Conservation (phyloP, 2,797 vertebrate species). For the Tadarida brasiliensis region DNA sequence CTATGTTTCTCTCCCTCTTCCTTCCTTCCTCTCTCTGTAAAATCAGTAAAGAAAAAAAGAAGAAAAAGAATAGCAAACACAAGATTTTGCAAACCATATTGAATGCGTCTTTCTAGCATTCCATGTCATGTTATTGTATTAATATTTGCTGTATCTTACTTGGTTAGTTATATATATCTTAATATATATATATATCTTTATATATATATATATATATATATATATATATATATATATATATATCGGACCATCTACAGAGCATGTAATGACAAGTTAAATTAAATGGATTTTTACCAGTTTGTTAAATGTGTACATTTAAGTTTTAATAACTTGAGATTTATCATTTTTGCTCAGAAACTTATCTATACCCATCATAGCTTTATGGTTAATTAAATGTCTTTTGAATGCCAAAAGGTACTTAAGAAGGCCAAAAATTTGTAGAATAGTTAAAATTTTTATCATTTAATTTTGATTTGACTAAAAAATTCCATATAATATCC, state of each 20-base stretch:
- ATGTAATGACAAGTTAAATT: background rate
- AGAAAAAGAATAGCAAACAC: slow-evolving; percentile 25
- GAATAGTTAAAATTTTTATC: slow-evolving; percentile 41
- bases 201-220: no score
- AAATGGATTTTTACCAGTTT: slow-evolving; percentile 1
- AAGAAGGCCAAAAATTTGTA: slow-evolving; percentile 25
- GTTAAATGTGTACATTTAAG: slow-evolving; percentile 34
- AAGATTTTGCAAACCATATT: background rate
- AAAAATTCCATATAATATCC: slow-evolving; percentile 4
- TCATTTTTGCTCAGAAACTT: slow-evolving; percentile 46
- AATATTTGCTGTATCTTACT: background rate
- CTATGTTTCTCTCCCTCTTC: no score
- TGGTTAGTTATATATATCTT: slow-evolving; percentile 20
- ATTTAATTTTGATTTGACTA: slow-evolving; percentile 11
- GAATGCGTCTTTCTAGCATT: slow-evolving; percentile 50
- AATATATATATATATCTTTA: no score
- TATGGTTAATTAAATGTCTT: slow-evolving; percentile 28
- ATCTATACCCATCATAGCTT: background rate
- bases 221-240: no score
- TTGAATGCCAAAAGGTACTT: background rate
- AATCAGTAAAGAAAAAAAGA: no score
- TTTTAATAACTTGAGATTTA: background rate
- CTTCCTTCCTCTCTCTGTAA: no score
- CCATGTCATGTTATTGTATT: background rate
- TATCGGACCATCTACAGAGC: background rate